A percentile compares a stretch with the other conserved stretches of the same genome.
phyloP scores from a whole-genome alignment of 2,797 vertebrate genomes.

The Coreius guichenoti region DNA sequence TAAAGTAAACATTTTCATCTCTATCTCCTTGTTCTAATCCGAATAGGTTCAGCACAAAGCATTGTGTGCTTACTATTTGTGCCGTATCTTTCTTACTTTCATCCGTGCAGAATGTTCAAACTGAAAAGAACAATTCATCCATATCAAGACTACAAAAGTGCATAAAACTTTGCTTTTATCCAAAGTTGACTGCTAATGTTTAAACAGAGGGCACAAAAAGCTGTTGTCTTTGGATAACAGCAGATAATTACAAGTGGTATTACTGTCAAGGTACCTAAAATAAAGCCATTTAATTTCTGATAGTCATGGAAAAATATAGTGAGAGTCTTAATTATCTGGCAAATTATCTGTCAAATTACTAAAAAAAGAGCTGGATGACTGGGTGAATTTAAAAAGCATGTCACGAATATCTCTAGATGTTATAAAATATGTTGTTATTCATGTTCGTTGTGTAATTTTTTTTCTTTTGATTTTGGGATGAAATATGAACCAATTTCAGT shows the following conservation, averaged over 20 bases:
- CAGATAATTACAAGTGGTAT: constrained; percentile 65
- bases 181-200: constrained; percentile 65
- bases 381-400: neutral
- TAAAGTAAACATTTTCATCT: constrained; percentile 50
- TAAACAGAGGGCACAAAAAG: constrained; percentile 66
- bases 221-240: constrained; percentile 65
- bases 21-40: constrained; percentile 63
- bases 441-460: neutral
- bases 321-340: constrained; percentile 38
- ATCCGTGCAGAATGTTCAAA: constrained; percentile 64
- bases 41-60: constrained; percentile 66
- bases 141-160: constrained; percentile 67
- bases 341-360: constrained; percentile 34
- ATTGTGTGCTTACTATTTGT: constrained; percentile 60
- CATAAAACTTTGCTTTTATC: constrained; percentile 67
- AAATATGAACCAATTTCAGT: neutral
- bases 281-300: constrained; percentile 59
- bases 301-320: constrained; percentile 23
- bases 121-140: constrained; percentile 72
- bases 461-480: constrained; percentile 1
- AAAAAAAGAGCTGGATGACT: constrained; percentile 57
- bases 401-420: neutral
- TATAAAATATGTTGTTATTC: neutral
- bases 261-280: constrained; percentile 60
- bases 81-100: constrained; percentile 47